phyloP scores from a whole-genome alignment of 2,113 vertebrate genomes.

The Gymnorhina tibicen region DNA sequence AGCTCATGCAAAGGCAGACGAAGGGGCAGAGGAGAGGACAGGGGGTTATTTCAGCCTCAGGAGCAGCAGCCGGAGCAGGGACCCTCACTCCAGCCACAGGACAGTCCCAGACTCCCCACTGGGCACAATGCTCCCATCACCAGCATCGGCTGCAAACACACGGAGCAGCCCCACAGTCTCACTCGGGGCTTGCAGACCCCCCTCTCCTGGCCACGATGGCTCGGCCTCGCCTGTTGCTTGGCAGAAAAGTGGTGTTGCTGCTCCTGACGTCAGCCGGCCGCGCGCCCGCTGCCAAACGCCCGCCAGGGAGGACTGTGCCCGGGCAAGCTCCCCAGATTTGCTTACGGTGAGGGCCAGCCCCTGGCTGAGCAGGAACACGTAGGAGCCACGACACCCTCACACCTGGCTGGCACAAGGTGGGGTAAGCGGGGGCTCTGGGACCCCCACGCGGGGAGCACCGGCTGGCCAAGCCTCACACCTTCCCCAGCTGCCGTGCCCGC shows the following conservation, averaged over 20 bases:
- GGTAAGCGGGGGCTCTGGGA: accelerated
- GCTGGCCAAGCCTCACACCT: accelerated
- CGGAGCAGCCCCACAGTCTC: not conserved
- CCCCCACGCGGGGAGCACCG: accelerated
- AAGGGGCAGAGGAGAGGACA: not conserved
- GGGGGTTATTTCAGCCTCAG: not conserved
- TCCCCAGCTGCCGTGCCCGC: not conserved
- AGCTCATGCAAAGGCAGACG: accelerated
- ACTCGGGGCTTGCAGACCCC: not conserved
- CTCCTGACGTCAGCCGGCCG: not conserved
- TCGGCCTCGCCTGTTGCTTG: not conserved
- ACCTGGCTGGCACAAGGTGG: accelerated
- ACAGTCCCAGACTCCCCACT: accelerated
- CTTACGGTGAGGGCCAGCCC: not conserved
- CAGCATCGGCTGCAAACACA: accelerated
- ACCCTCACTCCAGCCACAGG: not conserved
- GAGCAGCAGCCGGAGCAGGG: not conserved
- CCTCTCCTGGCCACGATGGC: accelerated
- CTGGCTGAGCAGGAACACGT: not conserved
- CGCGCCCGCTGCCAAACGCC: not conserved
- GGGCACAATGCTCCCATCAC: accelerated
- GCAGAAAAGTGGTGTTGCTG: not conserved
- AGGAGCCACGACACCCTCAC: not conserved
- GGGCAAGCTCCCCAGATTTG: not conserved
- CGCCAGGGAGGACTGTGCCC: not conserved